Conservation (phyloP, 2,797 vertebrate species). For the Crax fasciolata region DNA sequence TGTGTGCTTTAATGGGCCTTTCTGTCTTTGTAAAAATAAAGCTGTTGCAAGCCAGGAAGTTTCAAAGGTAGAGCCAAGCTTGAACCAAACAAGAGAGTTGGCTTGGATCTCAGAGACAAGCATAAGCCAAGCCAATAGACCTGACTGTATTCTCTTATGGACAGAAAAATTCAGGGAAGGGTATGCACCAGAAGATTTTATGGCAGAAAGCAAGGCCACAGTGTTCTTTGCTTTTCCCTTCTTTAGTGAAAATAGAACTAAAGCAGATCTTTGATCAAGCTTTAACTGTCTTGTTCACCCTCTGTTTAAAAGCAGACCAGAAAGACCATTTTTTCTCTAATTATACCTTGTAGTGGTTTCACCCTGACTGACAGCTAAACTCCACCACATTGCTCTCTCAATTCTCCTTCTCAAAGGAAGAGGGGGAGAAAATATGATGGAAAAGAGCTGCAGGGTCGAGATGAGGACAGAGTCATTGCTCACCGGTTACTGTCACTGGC, state of each 20-base stretch:
- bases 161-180: conserved; percentile 56
- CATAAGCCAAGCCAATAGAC: conserved; percentile 54
- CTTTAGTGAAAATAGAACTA: background rate
- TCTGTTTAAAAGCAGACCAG: background rate
- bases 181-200: conserved; percentile 29
- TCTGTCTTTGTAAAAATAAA: conserved; percentile 74
- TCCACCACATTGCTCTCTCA: background rate
- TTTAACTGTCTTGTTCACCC: background rate
- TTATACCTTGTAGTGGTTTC: background rate
- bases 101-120: conserved; percentile 12
- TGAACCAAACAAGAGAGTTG: conserved; percentile 58
- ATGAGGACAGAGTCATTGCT: background rate
- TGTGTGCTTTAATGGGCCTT: conserved; percentile 21
- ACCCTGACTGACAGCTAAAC: background rate
- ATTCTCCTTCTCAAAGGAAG: background rate
- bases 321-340: background rate
- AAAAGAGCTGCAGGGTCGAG: background rate
- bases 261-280: background rate
- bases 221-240: conserved; percentile 6
- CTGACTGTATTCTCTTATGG: conserved; percentile 43
- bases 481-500: background rate
- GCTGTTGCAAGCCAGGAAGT: conserved; percentile 56
- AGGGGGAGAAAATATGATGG: background rate
- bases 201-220: conserved; percentile 33
- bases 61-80: conserved; percentile 65